Evolutionary conservation across 2,113 vertebrate genomes (phyloP).

Genomic region (Epinephelus lanceolatus): DNA sequence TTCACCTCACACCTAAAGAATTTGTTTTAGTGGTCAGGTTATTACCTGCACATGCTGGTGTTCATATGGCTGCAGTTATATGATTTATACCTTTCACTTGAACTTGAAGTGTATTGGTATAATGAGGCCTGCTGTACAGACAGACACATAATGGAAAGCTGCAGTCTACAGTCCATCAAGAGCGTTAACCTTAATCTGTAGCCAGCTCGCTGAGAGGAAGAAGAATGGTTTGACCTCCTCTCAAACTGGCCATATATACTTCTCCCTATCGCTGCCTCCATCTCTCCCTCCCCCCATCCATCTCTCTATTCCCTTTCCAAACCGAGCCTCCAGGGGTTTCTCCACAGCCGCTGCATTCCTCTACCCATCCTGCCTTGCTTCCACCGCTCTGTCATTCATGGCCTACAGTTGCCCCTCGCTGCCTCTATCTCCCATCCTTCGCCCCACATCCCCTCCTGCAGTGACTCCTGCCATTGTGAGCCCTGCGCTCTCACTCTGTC

Average conservation of each 20-base stretch:
- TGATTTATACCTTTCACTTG: constrained; percentile 25
- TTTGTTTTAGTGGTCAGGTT: background rate
- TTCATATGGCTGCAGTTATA: background rate
- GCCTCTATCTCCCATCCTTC: constrained; percentile 50
- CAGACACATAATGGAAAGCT: constrained; percentile 11
- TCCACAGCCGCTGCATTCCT: constrained; percentile 60
- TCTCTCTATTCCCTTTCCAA: constrained; percentile 52
- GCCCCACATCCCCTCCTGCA: constrained; percentile 36
- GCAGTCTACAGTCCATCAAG: constrained; percentile 30
- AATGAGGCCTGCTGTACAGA: constrained; percentile 36
- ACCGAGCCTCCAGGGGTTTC: constrained; percentile 72
- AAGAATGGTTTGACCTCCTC: constrained; percentile 64
- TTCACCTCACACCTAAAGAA: background rate
- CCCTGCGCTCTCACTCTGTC: constrained; percentile 74
- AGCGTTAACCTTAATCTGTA: constrained; percentile 50
- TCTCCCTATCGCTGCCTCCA: constrained; percentile 16
- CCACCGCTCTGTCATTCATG: constrained; percentile 61
- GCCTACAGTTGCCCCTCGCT: constrained; percentile 59
- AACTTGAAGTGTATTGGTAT: constrained; percentile 29
- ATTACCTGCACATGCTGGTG: background rate
- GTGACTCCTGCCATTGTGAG: constrained; percentile 82
- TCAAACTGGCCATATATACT: constrained; percentile 50
- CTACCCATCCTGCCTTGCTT: constrained; percentile 62
- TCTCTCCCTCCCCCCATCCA: constrained; percentile 61
- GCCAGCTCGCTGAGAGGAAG: constrained; percentile 33